Evolutionary conservation across 2,113 vertebrate genomes (phyloP), one percentile per base, ranked within the genome.

Genomic region (Dipodomys merriami): DNA sequence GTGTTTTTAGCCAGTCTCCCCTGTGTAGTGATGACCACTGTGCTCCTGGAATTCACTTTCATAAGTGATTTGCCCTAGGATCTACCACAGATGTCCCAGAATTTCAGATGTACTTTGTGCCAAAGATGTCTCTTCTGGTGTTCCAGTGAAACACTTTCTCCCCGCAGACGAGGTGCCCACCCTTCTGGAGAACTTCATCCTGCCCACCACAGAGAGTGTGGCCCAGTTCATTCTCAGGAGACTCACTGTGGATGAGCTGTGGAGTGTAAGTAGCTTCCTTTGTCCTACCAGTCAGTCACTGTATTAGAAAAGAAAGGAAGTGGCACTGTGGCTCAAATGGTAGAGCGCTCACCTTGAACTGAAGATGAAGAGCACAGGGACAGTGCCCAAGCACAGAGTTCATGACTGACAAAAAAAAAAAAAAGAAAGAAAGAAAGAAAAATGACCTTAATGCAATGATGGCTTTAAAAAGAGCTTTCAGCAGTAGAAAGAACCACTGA

Each of bases 181-280:
- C 39, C 92, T 97, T 88, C 86, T 99, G 46, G 96, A 98, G 96
- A 97, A 95, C 60, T 96, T 95, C 0, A 64, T 99, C 89, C 64
- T 98, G 79, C 95, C 95, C 33, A 62, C 97, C 27, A 57, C 98
- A 0, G 98, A 99, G 95, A 98, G 98, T 25, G 30, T 99, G 95
- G 98, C 98, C 93, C 98, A 98, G 87, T 99, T 99, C 89, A 84
- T 99, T 77, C 96, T 98, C 53, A 97, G 99, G 76, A 98, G 93
- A 69, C 97, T 99, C 39, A 98, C 98, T 82, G 9, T 96, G 93
- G 97, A 98, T 53, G 99, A 99, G 67, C 97, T 99, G 57, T 98
- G 96, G 92, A 98, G 97, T 94, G 99, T 99, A 97, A 98, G 98
- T 95, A 30, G 27, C 46, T 35, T 72, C 9, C 0, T 22, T n/a